Base-by-base conservation (phyloP, 1,140 invertebrate species). In the Wasmannia auropunctata region DNA sequence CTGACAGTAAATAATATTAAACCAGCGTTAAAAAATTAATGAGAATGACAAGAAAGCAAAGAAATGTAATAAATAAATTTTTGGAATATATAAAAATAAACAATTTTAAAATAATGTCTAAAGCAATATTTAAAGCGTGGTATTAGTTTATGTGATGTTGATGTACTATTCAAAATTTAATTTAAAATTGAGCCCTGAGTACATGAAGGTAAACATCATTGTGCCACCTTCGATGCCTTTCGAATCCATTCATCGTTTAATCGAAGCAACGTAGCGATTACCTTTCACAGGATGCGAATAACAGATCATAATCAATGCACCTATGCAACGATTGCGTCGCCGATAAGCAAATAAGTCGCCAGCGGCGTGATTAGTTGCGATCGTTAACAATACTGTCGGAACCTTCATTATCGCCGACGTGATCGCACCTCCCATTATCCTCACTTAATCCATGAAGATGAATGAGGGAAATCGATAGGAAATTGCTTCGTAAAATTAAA, bases 351-450 rank as follows among this genome's bases (percentile, higher is more conserved):
- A 77, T 62, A 31, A 67, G 34, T 80, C 14, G 46, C 46, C 49
- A 51, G 58, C 70, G 79, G 31, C 10, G n/a, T 46, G 77, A 88
- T 88, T 88, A 69, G 58, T 85, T 67, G 74, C 49, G 65, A 88
- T 87, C 63, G 43, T 84, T 37, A 69, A 76, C 87, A 88, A 88
- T 85, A 25, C 56, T 63, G 43, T 46, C 77, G 72, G 40, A 79
- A 79, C 56, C 19, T 49, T 75, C 31, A 85, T 88, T 85, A 85
- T 25, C 63, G 51, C 87, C 87, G 49, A 80, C 49, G 19, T 83
- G 43, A 54, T 69, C n/a, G 16, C 31, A 5, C 34, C 49, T 80
- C 60, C 46, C 3, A 69, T 80, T 80, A 80, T 80, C 34, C 77
- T 40, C 62, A 80, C 43, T 34, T 80, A 80, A 80, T 80, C 46